Evolutionary conservation across 2,113 vertebrate species (phyloP).

Genomic region (Coptodon bakossiorum): DNA sequence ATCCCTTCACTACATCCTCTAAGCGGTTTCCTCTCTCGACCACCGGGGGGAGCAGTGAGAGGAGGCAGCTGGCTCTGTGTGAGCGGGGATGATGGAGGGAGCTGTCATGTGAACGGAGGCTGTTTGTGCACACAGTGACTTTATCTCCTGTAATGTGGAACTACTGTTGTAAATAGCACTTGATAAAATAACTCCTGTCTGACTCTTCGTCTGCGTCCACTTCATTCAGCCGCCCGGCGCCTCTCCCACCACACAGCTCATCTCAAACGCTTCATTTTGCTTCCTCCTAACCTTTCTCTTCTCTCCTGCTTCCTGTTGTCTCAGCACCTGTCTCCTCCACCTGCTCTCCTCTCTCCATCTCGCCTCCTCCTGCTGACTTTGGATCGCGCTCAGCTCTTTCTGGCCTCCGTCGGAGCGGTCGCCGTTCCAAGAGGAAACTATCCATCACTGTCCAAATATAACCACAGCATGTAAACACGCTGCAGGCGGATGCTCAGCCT

Average conservation of each 20-base stretch:
- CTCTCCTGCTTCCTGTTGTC: slow-evolving; percentile 8
- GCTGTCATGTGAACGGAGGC: neutral
- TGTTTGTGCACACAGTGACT: neutral
- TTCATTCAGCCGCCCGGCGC: neutral
- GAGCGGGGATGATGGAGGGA: neutral
- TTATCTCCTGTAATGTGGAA: neutral
- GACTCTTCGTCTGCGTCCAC: neutral
- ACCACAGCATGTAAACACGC: neutral
- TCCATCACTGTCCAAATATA: neutral
- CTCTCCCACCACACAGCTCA: neutral
- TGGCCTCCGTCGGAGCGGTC: neutral
- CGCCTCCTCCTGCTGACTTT: neutral
- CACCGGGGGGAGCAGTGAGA: neutral
- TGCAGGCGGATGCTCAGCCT: neutral
- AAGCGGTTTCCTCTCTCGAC: neutral
- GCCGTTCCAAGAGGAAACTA: neutral
- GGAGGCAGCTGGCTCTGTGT: neutral
- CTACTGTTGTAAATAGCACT: slow-evolving; percentile 17
- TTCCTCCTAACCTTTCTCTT: neutral
- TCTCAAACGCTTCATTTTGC: neutral
- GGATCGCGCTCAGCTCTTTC: neutral
- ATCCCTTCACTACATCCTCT: neutral
- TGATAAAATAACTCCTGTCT: neutral
- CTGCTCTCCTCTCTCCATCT: neutral
- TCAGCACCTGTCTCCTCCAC: slow-evolving; percentile 32